Base-by-base conservation (phyloP, 1,140 invertebrate species). In the Kradibia gibbosae region DNA sequence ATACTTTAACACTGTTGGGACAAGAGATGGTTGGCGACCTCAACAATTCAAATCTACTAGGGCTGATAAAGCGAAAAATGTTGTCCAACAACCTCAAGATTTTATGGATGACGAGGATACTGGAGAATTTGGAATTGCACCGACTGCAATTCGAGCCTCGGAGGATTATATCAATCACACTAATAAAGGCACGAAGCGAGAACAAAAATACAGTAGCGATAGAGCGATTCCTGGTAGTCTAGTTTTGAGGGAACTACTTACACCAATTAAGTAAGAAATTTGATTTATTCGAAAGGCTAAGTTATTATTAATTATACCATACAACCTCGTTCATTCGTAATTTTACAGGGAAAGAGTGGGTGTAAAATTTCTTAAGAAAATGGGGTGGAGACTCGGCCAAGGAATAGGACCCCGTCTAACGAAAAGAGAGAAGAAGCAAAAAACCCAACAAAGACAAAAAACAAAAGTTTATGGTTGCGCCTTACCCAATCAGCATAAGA, bases 61-160 rank as follows among this genome's bases (percentile, higher is more conserved):
- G 13, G 88, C 87, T 20, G 95, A 94, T 60, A 96, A 96, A 86
- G 93, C 94, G 1, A 86, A 85, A 50, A 87, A 77, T 20, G 84
- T 90, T 76, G 67, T 84, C 20, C 95, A 96, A 88, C 92, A 92
- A 85, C 95, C 97, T 1, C 95, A 98, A 91, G 98, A 99, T 92
- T 99, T 97, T 89, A 99, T 99, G 99, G 99, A 99, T 91, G 96
- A 98, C 36, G 99, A 99, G 90, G 99, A 99, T 91, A 93, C 97
- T 39, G 94, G 96, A 34, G 96, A 98, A 88, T 97, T 97, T 93
- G 99, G 99, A 77, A 99, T 99, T 84, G 98, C 98, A 10, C 97
- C 98, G 1, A 95, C 95, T 84, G 94, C 94, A 11, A 93, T 98
- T 65, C 93, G 95, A 84, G 95, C 97, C 15, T 96, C 94, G 1